Conservation (phyloP, 2,797 vertebrate species). For the Microtus obscurus region DNA sequence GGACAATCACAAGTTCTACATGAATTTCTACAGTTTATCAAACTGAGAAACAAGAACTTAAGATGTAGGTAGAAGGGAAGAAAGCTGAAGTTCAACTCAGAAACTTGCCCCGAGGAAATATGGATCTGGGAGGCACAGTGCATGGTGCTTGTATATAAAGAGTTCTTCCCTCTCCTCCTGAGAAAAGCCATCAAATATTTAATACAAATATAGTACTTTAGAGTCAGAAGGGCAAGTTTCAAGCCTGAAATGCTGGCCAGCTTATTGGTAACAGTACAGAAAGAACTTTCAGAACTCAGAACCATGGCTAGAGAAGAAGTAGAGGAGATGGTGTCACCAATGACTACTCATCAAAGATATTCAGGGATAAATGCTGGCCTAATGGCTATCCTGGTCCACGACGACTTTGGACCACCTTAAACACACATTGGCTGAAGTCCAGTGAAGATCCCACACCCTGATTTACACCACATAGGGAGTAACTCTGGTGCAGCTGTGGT, state of each 20-base stretch:
- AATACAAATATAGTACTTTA: conserved; percentile 50
- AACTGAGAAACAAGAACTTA: conserved; percentile 27
- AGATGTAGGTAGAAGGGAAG: accelerated
- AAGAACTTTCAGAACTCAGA: neutral
- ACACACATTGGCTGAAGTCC: accelerated
- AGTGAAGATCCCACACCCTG: neutral
- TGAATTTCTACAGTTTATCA: conserved; percentile 5
- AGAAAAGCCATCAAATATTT: conserved; percentile 73
- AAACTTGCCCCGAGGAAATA: conserved; percentile 7
- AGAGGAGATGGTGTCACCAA: neutral
- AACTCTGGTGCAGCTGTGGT: neutral
- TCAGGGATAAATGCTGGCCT: too few relatives aligned
- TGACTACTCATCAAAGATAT: neutral
- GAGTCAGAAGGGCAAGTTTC: conserved; percentile 14
- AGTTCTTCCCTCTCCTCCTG: neutral
- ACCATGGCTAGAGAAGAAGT: neutral
- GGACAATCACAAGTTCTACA: neutral
- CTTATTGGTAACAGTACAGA: neutral
- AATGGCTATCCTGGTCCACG: accelerated
- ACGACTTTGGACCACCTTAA: neutral
- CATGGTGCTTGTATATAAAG: conserved; percentile 11
- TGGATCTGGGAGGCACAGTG: neutral
- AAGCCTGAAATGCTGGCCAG: conserved; percentile 12
- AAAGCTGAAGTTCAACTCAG: neutral
- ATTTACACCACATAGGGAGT: neutral